Percentiles rank a stretch among this genome's conserved stretches.
phyloP scores from a whole-genome alignment of 2,888 invertebrate species.

The Caenorhabditis plicata region DNA sequence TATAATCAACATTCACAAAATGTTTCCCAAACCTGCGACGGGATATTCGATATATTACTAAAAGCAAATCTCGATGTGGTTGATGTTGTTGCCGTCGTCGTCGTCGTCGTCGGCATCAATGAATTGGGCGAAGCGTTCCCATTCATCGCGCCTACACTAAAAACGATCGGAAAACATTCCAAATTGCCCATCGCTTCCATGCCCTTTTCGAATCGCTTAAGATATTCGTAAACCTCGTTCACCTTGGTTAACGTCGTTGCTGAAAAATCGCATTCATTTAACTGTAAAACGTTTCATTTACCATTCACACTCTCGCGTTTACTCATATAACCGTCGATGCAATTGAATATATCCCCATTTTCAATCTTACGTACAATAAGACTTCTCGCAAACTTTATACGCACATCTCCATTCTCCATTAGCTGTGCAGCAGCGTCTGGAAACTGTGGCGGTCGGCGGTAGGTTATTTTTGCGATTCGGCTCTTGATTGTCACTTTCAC shows the following conservation, averaged over 20 bases:
- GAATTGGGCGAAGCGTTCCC: no score
- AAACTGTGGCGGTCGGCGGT: conserved; percentile 26
- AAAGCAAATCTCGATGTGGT: conserved; percentile 14
- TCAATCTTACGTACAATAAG: conserved; percentile 24
- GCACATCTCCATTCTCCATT: conserved; percentile 40
- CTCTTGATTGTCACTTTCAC: conserved; percentile 5
- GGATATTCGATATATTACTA: conserved; percentile 15
- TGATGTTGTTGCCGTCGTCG: conserved; percentile 4
- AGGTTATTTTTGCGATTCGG: conserved; percentile 21
- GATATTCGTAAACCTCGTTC: conserved; percentile 15
- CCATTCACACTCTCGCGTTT: conserved; percentile 15
- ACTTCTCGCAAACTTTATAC: conserved; percentile 18
- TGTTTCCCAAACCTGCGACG: conserved; percentile 2
- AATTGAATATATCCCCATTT: conserved; percentile 15
- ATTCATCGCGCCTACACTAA: conserved; percentile 16
- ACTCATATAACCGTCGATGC: conserved; percentile 3
- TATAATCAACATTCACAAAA: no score
- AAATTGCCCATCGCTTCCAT: conserved; percentile 3
- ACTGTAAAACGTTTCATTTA: no score
- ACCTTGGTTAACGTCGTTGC: conserved; percentile 9
- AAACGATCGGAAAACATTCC: conserved; percentile 13
- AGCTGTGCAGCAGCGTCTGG: conserved; percentile 24
- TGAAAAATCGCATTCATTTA: conserved; percentile 3
- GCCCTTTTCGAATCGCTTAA: conserved; percentile 13
- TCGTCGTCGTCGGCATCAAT: conserved; percentile 13